Base-by-base conservation (phyloP, 2,797 vertebrate genomes). In the Bufotes viridis region DNA sequence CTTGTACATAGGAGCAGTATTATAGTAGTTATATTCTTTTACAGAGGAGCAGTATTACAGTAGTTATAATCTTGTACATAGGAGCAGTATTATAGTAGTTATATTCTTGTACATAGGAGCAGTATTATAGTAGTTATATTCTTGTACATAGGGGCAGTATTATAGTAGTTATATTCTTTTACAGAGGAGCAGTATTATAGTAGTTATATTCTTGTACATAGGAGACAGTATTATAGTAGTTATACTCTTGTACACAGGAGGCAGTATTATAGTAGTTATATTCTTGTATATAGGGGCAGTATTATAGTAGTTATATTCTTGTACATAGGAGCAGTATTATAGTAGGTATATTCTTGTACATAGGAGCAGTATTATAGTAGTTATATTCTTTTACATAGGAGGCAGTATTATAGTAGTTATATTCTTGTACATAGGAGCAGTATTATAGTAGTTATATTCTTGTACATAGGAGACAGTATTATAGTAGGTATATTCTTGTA, bases 21-120 rank as follows among this genome's bases (percentile, higher is more conserved):
- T 72, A 34, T 72, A 72, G 69, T 42, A 72, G 34, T 49, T 74
- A 72, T 34, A 72, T 72, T 69, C 29, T 72, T 34, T 17, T 72
- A 72, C 9, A 72, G 42, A 42, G 69, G 69, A 2, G 65, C 18
- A 49, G 34, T 42, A 74, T 72, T 72, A 74, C 11, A 72, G 29
- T 72, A 72, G 69, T 72, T 72, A 72, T 72, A 72, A 42, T 29
- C 67, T 34, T 70, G 67, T 70, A 70, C 20, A 70, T 70, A 70
- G 67, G 67, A 8, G 67, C 14, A 70, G 13, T 70, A 29, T 29
- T 70, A 70, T 34, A 34, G 24, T 34, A 70, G 67, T 70, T 70
- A 70, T 70, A 70, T 70, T 72, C 67, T 42, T 42, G 69, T 72
- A 34, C 1, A 72, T 72, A 72, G 29, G 29, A 9, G 24, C 22